phyloP scores from a whole-genome alignment of 2,888 invertebrate genomes.

The Himalopsyche anomala region DNA sequence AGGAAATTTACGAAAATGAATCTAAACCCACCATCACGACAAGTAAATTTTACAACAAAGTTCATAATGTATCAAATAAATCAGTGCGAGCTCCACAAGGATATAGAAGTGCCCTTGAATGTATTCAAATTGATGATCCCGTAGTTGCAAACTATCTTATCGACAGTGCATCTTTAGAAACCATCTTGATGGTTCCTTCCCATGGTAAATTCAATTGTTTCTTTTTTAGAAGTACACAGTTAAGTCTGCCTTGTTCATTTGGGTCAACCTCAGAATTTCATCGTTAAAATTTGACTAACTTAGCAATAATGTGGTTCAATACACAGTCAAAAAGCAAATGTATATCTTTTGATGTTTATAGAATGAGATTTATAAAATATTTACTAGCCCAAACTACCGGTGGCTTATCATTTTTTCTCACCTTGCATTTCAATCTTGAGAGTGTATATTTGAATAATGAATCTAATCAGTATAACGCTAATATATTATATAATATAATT shows the following conservation, averaged over 20 bases:
- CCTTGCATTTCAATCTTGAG: too few relatives aligned
- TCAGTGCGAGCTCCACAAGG: slow-evolving; percentile 72
- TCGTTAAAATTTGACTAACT: too few relatives aligned
- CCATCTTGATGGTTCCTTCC: slow-evolving; percentile 84
- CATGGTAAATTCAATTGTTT: slow-evolving; percentile 70
- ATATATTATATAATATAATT: too few relatives aligned
- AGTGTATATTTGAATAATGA: too few relatives aligned
- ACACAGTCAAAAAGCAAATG: too few relatives aligned
- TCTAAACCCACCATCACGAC: slow-evolving; percentile 80
- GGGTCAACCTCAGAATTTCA: too few relatives aligned
- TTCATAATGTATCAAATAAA: slow-evolving; percentile 74
- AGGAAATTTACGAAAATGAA: slow-evolving; percentile 71
- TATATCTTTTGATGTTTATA: too few relatives aligned
- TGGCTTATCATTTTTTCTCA: too few relatives aligned
- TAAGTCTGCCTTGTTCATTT: not conserved
- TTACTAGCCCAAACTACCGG: too few relatives aligned
- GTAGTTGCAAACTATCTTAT: slow-evolving; percentile 91
- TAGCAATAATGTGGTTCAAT: too few relatives aligned
- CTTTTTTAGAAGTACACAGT: not conserved
- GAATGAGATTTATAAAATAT: too few relatives aligned
- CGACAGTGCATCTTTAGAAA: slow-evolving; percentile 86
- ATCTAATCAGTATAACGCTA: too few relatives aligned
- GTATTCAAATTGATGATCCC: slow-evolving; percentile 84
- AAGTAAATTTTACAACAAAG: slow-evolving; percentile 78
- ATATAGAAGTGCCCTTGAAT: slow-evolving; percentile 80